Evolutionary conservation across 2,113 vertebrate genomes (phyloP).

Genomic region (Gobiocypris rarus): DNA sequence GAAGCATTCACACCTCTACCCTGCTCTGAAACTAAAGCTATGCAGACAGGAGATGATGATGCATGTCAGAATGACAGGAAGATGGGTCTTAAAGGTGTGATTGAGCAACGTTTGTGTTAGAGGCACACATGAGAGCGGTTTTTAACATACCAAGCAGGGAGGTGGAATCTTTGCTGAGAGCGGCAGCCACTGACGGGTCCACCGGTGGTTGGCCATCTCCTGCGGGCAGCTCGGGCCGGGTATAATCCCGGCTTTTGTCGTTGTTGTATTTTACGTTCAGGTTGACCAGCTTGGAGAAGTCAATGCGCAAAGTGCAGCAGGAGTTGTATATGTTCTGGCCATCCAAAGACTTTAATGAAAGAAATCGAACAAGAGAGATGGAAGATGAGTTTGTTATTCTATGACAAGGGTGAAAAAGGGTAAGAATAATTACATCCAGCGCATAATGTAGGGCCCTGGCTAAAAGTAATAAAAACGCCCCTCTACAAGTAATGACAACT

Average conservation of each 20-base stretch:
- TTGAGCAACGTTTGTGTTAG: background rate
- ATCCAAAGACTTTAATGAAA: conserved; percentile 85
- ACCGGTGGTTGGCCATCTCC: conserved; percentile 89
- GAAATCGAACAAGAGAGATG: conserved; percentile 41
- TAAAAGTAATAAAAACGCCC: conserved; percentile 35
- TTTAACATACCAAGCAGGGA: conserved; percentile 86
- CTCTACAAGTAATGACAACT: conserved; percentile 41
- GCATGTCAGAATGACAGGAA: conserved; percentile 34
- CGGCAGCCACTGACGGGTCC: conserved; percentile 86
- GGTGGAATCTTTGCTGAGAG: conserved; percentile 90
- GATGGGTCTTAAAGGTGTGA: conserved; percentile 17
- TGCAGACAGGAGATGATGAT: background rate
- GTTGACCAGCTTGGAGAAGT: conserved; percentile 99
- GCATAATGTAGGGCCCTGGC: conserved; percentile 11
- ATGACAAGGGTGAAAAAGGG: background rate
- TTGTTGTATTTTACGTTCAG: conserved; percentile 99
- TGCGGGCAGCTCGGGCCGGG: conserved; percentile 93
- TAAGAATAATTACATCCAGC: conserved; percentile 23
- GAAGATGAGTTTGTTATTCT: conserved; percentile 18
- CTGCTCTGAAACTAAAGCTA: conserved; percentile 41
- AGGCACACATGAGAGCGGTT: background rate
- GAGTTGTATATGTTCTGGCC: conserved; percentile 99
- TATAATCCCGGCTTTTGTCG: conserved; percentile 98
- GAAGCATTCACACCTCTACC: conserved; percentile 34
- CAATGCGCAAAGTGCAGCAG: conserved; percentile 96